These are phyloP conservation scores for Phorcus lineatus DNA, from an alignment of 2,888 invertebrate species.

Conservation along the genomic window DNA sequence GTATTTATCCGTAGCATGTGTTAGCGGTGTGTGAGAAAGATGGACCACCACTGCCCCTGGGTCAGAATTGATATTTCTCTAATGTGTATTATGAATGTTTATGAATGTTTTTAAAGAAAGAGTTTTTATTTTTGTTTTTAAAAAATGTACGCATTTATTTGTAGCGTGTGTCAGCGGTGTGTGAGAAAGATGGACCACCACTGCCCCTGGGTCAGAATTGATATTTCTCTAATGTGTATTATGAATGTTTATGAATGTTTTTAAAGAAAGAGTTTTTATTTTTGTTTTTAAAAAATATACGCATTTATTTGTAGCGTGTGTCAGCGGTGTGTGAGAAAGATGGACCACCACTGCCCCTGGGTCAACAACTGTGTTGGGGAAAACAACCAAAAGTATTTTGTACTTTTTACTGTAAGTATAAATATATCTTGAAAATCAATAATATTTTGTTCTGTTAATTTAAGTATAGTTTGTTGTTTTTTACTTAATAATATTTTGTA, in stretches of 20 bases:
- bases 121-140: neutral
- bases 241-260: no score
- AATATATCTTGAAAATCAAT: neutral
- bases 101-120: no score
- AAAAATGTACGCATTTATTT: slow-evolving; percentile 30
- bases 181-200: no score
- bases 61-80: no score
- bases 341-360: slow-evolving; percentile 96
- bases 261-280: neutral
- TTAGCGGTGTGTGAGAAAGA: no score
- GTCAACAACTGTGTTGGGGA: slow-evolving; percentile 99
- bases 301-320: slow-evolving; percentile 79
- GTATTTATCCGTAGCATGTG: slow-evolving; percentile 80
- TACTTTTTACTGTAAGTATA: slow-evolving; percentile 83
- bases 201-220: no score
- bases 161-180: slow-evolving; percentile 84
- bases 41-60: no score
- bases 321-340: slow-evolving; percentile 84
- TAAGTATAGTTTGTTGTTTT: no score
- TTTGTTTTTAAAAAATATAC: neutral
- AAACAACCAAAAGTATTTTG: slow-evolving; percentile 99
- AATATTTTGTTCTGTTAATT: neutral
- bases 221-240: no score
- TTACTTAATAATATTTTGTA: no score
- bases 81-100: no score